A percentile compares a stretch with the other conserved stretches of the same genome.
phyloP scores from a whole-genome alignment of 1,140 invertebrate species.

The Diabrotica virgifera region DNA sequence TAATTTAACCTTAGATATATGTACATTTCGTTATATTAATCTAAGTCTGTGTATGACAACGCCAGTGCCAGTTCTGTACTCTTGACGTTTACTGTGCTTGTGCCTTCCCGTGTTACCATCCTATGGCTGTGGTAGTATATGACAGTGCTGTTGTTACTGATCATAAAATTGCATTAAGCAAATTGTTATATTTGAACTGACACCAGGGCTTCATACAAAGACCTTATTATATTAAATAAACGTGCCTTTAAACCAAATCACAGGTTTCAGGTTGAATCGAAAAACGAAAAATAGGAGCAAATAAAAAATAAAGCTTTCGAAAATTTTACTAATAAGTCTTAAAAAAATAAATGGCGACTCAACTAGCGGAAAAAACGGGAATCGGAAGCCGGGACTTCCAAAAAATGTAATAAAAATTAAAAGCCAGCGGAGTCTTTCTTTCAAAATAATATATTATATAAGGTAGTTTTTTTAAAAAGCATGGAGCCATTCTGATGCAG shows the following conservation, averaged over 20 bases:
- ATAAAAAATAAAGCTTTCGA: conserved; percentile 19
- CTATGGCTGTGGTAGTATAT: too few species aligned
- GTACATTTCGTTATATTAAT: conserved; percentile 33
- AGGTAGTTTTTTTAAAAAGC: conserved; percentile 28
- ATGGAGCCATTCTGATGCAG: conserved; percentile 24
- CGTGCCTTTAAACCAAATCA: conserved; percentile 39
- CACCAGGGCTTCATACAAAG: not conserved
- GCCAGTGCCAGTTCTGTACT: not conserved
- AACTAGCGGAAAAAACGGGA: conserved; percentile 27
- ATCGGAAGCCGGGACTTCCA: conserved; percentile 1
- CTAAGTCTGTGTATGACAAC: conserved; percentile 11
- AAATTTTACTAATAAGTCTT: conserved; percentile 24
- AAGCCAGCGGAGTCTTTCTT: conserved; percentile 37
- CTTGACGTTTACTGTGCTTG: not conserved
- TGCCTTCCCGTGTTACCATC: not conserved
- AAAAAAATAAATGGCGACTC: conserved; percentile 17
- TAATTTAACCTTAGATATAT: conserved; percentile 26
- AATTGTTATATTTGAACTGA: too few species aligned
- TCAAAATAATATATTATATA: conserved; percentile 12
- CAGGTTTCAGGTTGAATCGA: conserved; percentile 27
- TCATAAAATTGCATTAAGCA: too few species aligned
- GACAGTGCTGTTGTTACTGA: too few species aligned
- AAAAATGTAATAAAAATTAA: conserved; percentile 20
- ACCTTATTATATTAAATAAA: conserved; percentile 16
- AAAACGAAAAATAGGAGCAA: not conserved